Percentiles rank a stretch among this genome's conserved stretches.
phyloP scores from a whole-genome alignment of 2,888 invertebrate species.

The Ptilodon capucinus region DNA sequence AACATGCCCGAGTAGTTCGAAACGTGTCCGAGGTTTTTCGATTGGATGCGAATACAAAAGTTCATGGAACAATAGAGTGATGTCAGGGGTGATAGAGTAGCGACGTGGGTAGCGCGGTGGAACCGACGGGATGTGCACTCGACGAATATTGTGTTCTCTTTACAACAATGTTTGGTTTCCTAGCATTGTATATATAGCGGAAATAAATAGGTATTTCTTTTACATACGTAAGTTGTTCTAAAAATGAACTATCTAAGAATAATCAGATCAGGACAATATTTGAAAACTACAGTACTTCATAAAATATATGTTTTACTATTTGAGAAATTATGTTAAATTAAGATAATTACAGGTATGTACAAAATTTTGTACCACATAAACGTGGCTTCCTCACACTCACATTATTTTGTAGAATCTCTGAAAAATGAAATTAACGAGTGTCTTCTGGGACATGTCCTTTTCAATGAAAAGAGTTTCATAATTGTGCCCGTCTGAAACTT shows the following conservation, averaged over 20 bases:
- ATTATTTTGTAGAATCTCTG: too few species aligned
- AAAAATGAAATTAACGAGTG: not conserved
- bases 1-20: slow-evolving; percentile 30
- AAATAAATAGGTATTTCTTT: too few species aligned
- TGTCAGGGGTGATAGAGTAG: slow-evolving; percentile 27
- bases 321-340: too few species aligned
- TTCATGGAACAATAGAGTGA: slow-evolving; percentile 44
- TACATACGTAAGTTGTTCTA: too few species aligned
- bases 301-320: too few species aligned
- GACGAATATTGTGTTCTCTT: slow-evolving; percentile 4
- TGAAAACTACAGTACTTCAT: too few species aligned
- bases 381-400: too few species aligned
- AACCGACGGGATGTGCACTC: slow-evolving; percentile 15
- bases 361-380: too few species aligned
- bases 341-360: too few species aligned
- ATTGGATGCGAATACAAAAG: slow-evolving; percentile 35
- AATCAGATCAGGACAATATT: too few species aligned
- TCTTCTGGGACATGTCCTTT: not conserved
- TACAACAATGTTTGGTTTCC: not conserved
- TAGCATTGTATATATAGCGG: not conserved
- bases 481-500: not conserved
- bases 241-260: too few species aligned
- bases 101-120: slow-evolving; percentile 23
- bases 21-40: slow-evolving; percentile 25
- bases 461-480: not conserved